Percentiles rank a stretch among this genome's conserved stretches.
Evolutionary conservation across 2,113 vertebrate species (phyloP).

Genomic region (Ptyas mucosa): DNA sequence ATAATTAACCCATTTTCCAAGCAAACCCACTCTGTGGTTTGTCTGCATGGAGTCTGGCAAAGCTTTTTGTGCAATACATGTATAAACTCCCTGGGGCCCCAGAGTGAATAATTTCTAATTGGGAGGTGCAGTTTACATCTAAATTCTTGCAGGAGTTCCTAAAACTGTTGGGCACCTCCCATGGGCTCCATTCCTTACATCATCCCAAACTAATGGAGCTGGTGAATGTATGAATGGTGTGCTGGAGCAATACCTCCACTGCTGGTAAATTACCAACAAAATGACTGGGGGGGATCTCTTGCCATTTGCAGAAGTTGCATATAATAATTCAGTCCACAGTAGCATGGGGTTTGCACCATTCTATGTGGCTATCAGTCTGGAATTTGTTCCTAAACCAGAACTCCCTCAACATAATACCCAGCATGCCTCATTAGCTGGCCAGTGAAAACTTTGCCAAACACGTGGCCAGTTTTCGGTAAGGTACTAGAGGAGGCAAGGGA

Average conservation of each 20-base stretch:
- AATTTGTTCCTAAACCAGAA: too few species aligned
- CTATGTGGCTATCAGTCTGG: too few species aligned
- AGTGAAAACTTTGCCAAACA: too few species aligned
- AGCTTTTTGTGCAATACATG: background rate
- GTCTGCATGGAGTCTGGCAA: background rate
- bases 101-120: background rate
- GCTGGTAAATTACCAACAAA: background rate
- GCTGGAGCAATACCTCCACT: background rate
- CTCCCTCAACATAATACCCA: too few species aligned
- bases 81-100: too few species aligned
- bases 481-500: too few species aligned
- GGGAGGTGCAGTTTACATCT: background rate
- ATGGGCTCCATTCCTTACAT: background rate
- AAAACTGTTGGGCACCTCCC: background rate
- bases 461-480: too few species aligned
- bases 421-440: too few species aligned
- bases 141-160: background rate
- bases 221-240: background rate
- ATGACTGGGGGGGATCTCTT: background rate
- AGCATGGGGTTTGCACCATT: background rate
- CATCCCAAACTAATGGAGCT: background rate
- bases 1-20: background rate
- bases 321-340: background rate
- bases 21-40: background rate
- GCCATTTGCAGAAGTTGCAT: background rate